Conservation (phyloP, 2,113 vertebrate species). For the Centropristis striata region DNA sequence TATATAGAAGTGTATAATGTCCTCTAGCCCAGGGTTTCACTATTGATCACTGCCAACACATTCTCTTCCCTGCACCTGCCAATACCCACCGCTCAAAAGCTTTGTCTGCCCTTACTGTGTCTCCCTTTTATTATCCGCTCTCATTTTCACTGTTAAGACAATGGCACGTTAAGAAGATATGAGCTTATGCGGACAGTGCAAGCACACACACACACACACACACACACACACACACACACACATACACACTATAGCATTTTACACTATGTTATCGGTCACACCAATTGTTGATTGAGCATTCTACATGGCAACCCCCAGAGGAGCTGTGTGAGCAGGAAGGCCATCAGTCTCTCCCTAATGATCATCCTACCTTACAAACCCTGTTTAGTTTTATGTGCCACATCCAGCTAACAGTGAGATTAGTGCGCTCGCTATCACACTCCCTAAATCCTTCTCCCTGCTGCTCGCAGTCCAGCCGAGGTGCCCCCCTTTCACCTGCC, state of each 20-base stretch:
- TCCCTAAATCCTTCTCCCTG: constrained; percentile 78
- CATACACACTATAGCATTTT: constrained; percentile 19
- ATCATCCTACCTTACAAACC: constrained; percentile 59
- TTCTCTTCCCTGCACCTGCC: constrained; percentile 2
- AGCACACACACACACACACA: constrained; percentile 18
- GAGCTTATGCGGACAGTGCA: neutral
- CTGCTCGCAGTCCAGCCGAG: constrained; percentile 48
- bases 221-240: constrained; percentile 5
- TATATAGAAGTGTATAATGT: constrained; percentile 18
- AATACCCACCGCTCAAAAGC: constrained; percentile 21
- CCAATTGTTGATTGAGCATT: constrained; percentile 72
- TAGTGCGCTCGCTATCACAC: constrained; percentile 73
- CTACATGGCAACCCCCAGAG: constrained; percentile 53
- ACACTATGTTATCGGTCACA: constrained; percentile 48
- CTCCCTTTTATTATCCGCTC: constrained; percentile 10
- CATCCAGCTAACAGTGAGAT: constrained; percentile 80
- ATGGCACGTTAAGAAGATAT: constrained; percentile 16
- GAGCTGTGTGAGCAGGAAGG: constrained; percentile 49
- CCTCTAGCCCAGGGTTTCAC: constrained; percentile 26
- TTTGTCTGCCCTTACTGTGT: constrained; percentile 1
- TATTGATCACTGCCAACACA: constrained; percentile 27
- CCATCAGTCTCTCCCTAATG: constrained; percentile 75
- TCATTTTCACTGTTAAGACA: constrained; percentile 29
- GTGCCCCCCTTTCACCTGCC: constrained; percentile 63
- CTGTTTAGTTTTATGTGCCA: constrained; percentile 74